These are phyloP conservation scores for Drosophila tsacasi DNA, from an alignment of 1,140 invertebrate genomes.

Conservation along the genomic window DNA sequence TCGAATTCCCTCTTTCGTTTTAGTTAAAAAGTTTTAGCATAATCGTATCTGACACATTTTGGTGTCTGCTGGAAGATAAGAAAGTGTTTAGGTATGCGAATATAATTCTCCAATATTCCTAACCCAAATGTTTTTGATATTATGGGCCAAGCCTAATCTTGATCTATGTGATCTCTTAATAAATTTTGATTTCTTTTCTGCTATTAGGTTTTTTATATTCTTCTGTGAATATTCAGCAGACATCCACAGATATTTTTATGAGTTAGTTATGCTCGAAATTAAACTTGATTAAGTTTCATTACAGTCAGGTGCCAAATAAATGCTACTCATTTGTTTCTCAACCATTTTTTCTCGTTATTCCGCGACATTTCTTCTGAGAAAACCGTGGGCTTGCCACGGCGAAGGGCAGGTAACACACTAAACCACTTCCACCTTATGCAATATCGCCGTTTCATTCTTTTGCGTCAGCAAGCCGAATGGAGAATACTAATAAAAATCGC, in stretches of 20 bases:
- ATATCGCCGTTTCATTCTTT: conserved; percentile 62
- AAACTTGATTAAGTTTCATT: neutral
- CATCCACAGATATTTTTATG: neutral
- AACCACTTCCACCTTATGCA: conserved; percentile 37
- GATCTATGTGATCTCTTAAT: conserved; percentile 41
- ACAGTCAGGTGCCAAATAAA: conserved; percentile 8
- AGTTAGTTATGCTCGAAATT: neutral
- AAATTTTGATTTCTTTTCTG: neutral
- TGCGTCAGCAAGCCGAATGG: conserved; percentile 76
- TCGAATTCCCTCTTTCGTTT: neutral
- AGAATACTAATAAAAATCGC: conserved; percentile 62
- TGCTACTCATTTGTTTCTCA: neutral
- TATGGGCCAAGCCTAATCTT: conserved; percentile 25
- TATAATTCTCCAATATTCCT: neutral
- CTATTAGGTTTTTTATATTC: neutral
- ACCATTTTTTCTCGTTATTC: conserved; percentile 1
- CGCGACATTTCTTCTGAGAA: neutral
- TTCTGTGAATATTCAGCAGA: neutral
- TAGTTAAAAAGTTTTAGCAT: neutral
- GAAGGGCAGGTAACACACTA: conserved; percentile 32
- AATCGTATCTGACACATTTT: conserved; percentile 6
- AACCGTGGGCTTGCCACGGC: conserved; percentile 16
- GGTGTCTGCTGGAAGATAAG: conserved; percentile 3
- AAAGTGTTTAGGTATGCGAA: conserved; percentile 4
- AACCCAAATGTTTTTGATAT: conserved; percentile 20